Evolutionary conservation across 2,888 invertebrate species (phyloP), one percentile per base, ranked within the genome.

Genomic region (Limnephilus rhombicus): DNA sequence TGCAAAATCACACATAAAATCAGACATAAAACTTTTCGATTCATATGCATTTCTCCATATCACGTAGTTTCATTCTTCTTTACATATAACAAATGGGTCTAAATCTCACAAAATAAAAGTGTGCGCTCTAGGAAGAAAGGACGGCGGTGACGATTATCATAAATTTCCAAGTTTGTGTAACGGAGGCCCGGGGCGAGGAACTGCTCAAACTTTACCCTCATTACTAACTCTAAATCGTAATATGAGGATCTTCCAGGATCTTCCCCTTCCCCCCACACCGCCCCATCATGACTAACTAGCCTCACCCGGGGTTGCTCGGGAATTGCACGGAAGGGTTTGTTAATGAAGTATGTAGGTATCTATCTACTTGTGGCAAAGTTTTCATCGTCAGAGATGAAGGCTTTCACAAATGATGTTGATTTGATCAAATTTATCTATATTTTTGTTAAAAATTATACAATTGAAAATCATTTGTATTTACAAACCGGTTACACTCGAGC

Each of bases 111-210:
- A 49, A 68, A 53, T 87, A 87, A 87, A 53, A 31, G 31, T 13
- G 34, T 31, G 15, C 5, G 53, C 31, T 87, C 87, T 31, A 11
- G 53, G 29, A 29, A 24, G 53, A 87, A 49, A 87, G 53, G 68
- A 53, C 15, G 53, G 68, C 49, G 87, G 87, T 53, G 87, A 80
- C 37, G 80, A 89, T 89, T 89, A 80, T 80, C 88, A 89, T 89
- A 89, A 89, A 89, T 89, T 89, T 89, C 68, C 88, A 89, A 89
- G 80, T 80, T 80, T n/a, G 37, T 89, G 37, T 86, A 68, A 68
- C 83, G 86, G 29, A 11, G 24, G 9, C 34, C 88, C 80, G 68
- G 68, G 68, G 68, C 80, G 18, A 31, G 53, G 15, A 68, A 37
- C 24, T 7, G 88, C 41, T 68, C 31, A 89, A 89, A 89, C 34